phyloP scores from a whole-genome alignment of 1,140 invertebrate genomes.

The Limonius californicus region DNA sequence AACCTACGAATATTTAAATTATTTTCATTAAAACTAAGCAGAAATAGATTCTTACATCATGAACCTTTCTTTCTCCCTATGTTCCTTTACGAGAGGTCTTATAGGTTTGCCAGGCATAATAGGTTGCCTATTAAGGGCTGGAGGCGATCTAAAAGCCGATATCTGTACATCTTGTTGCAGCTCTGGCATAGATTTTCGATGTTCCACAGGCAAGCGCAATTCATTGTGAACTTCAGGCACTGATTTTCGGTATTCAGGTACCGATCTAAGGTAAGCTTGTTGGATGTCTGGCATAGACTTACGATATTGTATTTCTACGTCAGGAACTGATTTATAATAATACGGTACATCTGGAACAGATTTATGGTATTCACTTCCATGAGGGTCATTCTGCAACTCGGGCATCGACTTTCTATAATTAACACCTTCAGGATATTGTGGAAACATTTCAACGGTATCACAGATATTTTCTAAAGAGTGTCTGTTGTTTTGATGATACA shows the following conservation, averaged over 20 bases:
- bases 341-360: constrained; percentile 36
- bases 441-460: constrained; percentile 35
- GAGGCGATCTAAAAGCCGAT: constrained; percentile 51
- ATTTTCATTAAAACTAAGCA: too few relatives aligned
- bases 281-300: constrained; percentile 40
- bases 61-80: constrained; percentile 20
- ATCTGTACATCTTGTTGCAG: constrained; percentile 45
- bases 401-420: constrained; percentile 68
- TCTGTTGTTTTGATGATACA: constrained; percentile 51
- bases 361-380: constrained; percentile 26
- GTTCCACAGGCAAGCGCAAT: constrained; percentile 37
- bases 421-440: constrained; percentile 32
- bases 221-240: neutral
- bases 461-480: constrained; percentile 60
- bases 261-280: constrained; percentile 30
- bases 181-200: constrained; percentile 54
- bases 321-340: constrained; percentile 22
- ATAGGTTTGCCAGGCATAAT: constrained; percentile 38
- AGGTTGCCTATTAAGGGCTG: constrained; percentile 38
- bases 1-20: too few relatives aligned
- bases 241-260: constrained; percentile 17
- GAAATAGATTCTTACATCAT: neutral
- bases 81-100: constrained; percentile 41
- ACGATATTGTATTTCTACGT: constrained; percentile 29
- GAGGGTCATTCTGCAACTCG: constrained; percentile 48